Percentiles rank a stretch among this genome's conserved stretches.
These are phyloP conservation scores for Cerceris rybyensis DNA, from an alignment of 2,888 invertebrate genomes.

Conservation along the genomic window DNA sequence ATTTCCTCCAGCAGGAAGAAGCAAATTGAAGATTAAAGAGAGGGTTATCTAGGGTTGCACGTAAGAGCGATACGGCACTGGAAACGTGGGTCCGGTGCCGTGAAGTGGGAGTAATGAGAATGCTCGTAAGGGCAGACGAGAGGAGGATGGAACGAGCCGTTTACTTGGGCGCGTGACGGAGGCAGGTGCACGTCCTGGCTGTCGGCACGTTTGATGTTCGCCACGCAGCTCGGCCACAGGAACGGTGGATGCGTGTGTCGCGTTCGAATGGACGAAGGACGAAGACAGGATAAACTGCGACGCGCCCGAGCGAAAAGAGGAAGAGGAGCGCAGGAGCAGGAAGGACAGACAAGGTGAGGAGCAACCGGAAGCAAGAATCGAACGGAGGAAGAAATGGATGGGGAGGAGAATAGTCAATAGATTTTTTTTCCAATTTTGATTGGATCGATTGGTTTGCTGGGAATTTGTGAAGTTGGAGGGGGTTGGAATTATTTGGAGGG, in stretches of 20 bases:
- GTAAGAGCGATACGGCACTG: slow-evolving; percentile 49
- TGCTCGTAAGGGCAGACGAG: slow-evolving; percentile 55
- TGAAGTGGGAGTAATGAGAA: slow-evolving; percentile 72
- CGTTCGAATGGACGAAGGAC: slow-evolving; percentile 46
- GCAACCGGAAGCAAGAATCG: slow-evolving; percentile 35
- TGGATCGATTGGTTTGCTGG: neutral
- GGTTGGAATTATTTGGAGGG: too few relatives aligned
- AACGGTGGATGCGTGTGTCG: slow-evolving; percentile 67
- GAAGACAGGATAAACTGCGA: slow-evolving; percentile 39
- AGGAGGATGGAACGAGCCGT: slow-evolving; percentile 65
- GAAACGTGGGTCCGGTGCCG: slow-evolving; percentile 27
- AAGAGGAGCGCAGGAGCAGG: slow-evolving; percentile 6
- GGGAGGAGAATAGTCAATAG: neutral
- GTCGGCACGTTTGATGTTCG: slow-evolving; percentile 76
- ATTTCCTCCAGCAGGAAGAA: slow-evolving; percentile 6
- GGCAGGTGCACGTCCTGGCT: slow-evolving; percentile 73
- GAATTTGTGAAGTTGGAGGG: too few relatives aligned
- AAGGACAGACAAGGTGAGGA: neutral
- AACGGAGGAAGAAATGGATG: neutral
- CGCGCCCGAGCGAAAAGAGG: slow-evolving; percentile 1
- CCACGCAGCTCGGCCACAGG: slow-evolving; percentile 64
- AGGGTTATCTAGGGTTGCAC: slow-evolving; percentile 21
- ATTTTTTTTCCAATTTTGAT: neutral
- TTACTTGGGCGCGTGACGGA: slow-evolving; percentile 71
- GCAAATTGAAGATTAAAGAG: slow-evolving; percentile 12